Evolutionary conservation across 2,888 invertebrate species (phyloP).

Genomic region (Hemithea aestivaria): DNA sequence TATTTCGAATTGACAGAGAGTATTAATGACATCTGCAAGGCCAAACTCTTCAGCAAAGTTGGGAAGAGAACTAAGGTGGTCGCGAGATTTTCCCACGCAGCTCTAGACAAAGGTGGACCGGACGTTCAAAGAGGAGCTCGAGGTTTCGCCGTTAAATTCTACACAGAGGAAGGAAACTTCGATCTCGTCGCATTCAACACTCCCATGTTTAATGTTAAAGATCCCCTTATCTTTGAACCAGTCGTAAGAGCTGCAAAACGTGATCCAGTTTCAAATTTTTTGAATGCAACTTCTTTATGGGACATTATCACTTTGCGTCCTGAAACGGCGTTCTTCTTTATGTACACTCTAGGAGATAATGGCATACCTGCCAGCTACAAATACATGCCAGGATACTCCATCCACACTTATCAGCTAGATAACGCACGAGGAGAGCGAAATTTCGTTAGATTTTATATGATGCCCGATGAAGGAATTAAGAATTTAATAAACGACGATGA

Average conservation of each 20-base stretch:
- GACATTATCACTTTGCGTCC: constrained; percentile 92
- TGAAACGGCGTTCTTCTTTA: constrained; percentile 89
- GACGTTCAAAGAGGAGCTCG: constrained; percentile 92
- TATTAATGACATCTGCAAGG: constrained; percentile 85
- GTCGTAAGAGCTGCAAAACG: constrained; percentile 96
- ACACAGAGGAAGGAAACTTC: too few relatives aligned
- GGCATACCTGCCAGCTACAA: constrained; percentile 94
- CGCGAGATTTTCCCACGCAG: constrained; percentile 87
- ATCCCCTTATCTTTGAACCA: constrained; percentile 91
- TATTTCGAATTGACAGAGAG: constrained; percentile 92
- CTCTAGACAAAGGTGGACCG: constrained; percentile 90
- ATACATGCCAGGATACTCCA: constrained; percentile 95
- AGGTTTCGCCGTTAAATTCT: constrained; percentile 94
- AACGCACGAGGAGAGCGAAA: constrained; percentile 83
- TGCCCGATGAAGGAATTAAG: constrained; percentile 91
- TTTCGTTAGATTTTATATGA: constrained; percentile 93
- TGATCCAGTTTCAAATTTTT: constrained; percentile 91
- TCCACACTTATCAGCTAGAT: constrained; percentile 92
- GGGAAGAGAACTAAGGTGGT: constrained; percentile 88
- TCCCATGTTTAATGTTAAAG: constrained; percentile 92
- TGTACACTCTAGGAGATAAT: constrained; percentile 90
- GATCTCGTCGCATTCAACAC: constrained; percentile 94
- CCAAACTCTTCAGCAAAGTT: constrained; percentile 84
- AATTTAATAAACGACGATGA: constrained; percentile 84
- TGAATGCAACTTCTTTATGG: constrained; percentile 94